Base-by-base conservation (phyloP, 2,888 invertebrate genomes). In the Actias luna region DNA sequence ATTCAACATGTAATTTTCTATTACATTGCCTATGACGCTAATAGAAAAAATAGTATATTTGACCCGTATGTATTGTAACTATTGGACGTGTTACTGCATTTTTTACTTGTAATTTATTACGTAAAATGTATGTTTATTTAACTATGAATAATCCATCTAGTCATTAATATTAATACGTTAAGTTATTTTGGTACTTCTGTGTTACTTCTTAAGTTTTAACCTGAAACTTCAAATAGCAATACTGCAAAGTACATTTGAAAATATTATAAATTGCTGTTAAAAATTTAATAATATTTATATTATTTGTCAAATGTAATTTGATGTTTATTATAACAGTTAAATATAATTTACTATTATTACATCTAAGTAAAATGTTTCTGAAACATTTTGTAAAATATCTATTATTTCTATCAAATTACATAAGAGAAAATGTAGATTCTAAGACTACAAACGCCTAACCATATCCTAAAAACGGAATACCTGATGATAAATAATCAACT, bases 391-490 rank as follows among this genome's bases (percentile, higher is more conserved):
- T 18, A 8, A 42, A 42, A 39, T n/a, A 39, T 39, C 5, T 42
- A 18, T 42, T 42, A 5, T 42, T 42, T 42, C 18, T 18, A 8
- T 18, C 7, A 18, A 42, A 42, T 42, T 5, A 4, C 42, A 5
- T 18, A 42, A n/a, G 5, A 4, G 12, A 46, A 22, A 55, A 52
- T 27, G 27, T 55, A 55, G 52, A 55, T 55, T 29, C 16, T 59
- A 59, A 59, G 58, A 63, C 68, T 72, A 66, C 69, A 71, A 71
- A 73, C 73, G 69, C 77, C 72, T 72, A 80, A 84, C 88, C 92
- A 92, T 92, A 92, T 92, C 92, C 83, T 79, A 69, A 79, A 60
- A 89, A 90, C 89, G 85, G 81, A 85, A 89, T 91, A 92, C 91
- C 92, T 92, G 92, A 88, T 92, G 91, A 88, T 72, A 78, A 74